Base-by-base conservation (phyloP, 2,797 vertebrate species). In the Micromesistius poutassou region DNA sequence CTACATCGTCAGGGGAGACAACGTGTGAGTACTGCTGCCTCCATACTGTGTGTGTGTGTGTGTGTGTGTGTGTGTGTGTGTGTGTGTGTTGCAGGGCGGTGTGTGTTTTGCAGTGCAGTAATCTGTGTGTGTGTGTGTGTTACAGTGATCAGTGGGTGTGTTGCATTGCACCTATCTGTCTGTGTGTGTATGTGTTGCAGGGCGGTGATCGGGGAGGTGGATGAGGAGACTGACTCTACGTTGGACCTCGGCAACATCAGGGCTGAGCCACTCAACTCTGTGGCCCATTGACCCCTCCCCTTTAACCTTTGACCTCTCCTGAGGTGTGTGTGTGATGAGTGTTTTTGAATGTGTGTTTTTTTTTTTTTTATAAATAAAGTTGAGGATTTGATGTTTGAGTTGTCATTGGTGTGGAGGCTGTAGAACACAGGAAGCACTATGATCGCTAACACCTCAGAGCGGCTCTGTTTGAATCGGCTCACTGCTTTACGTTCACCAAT, bases 1-100 rank as follows among this genome's bases (percentile, higher is more conserved):
- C 3, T 99, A 99, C 92, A 99, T 99, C 33, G 97, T 99, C 78
- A 91, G 97, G 92, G 98, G 98, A 75, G 98, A 99, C 92, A 99
- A 99, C 0, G 98, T 99, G 98, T 99, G 93, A 96, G 98, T 97
- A 87, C 42, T 38, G 14, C 40, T 16, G 4, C 40, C 40, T 42
- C 12, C 40, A 42, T 30, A 12, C 42, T 76, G 13, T 25, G 50
- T n/a, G 30, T 42, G 5, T 35, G 30, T 12, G 4, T 28, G 13
- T 55, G 1, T 31, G 33, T 10, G 22, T 25, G 22, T 10, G 5
- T 70, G 14, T 33, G 7, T 70, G 28, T 73, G 31, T 30, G 38
- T 78, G 8, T 70, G 46, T 73, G 42, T 36, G 38, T 83, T 33
- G 36, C 33, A 19, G 31, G 12, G 2, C 19, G 66, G 16, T 72